A percentile compares a stretch with the other conserved stretches of the same genome.
These are phyloP conservation scores for Nothoprocta pentlandii DNA, from an alignment of 2,113 vertebrate species.

Conservation along the genomic window DNA sequence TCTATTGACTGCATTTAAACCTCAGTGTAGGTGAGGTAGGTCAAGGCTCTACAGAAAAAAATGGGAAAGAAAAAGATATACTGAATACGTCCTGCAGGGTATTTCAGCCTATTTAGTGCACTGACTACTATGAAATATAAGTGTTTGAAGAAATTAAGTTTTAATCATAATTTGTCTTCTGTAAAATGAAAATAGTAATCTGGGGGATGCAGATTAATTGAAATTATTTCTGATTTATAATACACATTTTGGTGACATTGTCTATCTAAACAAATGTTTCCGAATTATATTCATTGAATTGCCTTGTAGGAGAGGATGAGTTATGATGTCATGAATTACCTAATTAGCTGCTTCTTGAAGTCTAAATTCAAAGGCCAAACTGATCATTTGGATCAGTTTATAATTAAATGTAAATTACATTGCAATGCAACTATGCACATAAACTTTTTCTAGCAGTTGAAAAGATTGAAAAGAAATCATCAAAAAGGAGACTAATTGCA, in stretches of 20 bases:
- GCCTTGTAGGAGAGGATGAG: not conserved
- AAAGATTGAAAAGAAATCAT: not conserved
- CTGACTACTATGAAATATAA: not conserved
- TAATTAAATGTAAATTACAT: not conserved
- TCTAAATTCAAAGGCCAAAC: not conserved
- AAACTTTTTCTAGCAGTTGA: not conserved
- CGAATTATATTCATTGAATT: not conserved
- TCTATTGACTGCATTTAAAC: not conserved
- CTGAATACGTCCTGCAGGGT: not conserved
- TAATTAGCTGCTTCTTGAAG: not conserved
- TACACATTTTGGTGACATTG: not conserved
- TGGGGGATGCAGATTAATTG: not conserved
- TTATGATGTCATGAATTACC: not conserved
- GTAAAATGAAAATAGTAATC: not conserved
- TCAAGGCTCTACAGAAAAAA: not conserved
- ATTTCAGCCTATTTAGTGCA: not conserved
- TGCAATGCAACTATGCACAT: not conserved
- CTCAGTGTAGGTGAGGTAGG: not conserved
- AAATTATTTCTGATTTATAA: not conserved
- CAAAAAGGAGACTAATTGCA: not conserved
- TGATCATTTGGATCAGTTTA: not conserved
- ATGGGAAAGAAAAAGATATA: not conserved
- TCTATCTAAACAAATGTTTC: not conserved
- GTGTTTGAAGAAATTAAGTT: not conserved
- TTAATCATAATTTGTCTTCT: not conserved